Conservation (phyloP, 2,797 vertebrate genomes). For the Tokudaia tokunoshimensis region DNA sequence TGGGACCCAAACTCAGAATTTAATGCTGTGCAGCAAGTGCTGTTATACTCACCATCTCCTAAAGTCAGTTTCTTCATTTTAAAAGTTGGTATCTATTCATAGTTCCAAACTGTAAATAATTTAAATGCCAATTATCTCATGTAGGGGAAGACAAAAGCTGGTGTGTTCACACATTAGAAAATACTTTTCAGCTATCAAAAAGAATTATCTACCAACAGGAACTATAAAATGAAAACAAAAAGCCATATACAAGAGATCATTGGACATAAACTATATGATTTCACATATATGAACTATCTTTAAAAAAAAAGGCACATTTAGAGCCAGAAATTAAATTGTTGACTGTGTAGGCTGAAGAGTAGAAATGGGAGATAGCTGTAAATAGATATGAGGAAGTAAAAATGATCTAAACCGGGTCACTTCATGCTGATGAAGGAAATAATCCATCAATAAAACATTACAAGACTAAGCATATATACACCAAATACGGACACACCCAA, state of each 20-base stretch:
- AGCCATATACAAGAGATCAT: conserved; percentile 3
- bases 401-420: neutral
- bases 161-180: neutral
- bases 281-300: neutral
- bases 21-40: neutral
- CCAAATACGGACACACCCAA: neutral
- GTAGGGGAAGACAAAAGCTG: neutral
- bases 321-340: neutral
- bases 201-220: neutral
- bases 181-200: neutral
- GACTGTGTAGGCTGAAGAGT: neutral
- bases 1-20: neutral
- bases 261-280: neutral
- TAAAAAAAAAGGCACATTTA: neutral
- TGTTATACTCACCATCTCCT: neutral
- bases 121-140: neutral
- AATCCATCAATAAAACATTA: neutral
- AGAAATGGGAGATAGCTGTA: neutral
- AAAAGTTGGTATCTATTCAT: neutral
- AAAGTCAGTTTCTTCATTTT: neutral
- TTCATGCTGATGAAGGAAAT: neutral
- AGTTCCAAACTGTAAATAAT: neutral
- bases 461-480: neutral
- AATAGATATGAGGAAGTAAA: neutral
- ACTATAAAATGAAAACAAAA: neutral